These are phyloP conservation scores for Acleris holmiana DNA, from an alignment of 2,888 invertebrate genomes.

Conservation along the genomic window DNA sequence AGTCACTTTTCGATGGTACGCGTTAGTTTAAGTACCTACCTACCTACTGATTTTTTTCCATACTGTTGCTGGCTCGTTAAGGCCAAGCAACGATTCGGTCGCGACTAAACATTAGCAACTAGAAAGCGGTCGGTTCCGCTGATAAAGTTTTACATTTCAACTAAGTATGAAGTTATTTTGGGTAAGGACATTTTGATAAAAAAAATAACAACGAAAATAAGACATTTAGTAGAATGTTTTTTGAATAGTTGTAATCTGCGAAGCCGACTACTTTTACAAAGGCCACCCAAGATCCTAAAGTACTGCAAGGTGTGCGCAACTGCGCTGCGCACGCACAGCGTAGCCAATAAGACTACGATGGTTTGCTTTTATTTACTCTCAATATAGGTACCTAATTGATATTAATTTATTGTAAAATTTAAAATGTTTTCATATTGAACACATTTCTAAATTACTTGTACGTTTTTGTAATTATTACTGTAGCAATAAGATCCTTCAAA, in stretches of 20 bases:
- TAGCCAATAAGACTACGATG: neutral
- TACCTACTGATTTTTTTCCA: neutral
- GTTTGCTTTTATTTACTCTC: neutral
- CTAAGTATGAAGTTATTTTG: too few species aligned
- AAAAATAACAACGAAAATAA: too few species aligned
- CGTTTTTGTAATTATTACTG: slow-evolving; percentile 63
- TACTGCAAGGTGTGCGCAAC: too few species aligned
- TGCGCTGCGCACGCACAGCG: neutral
- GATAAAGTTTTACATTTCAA: too few species aligned
- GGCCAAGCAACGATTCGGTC: too few species aligned
- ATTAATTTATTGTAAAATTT: neutral
- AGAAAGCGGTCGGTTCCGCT: too few species aligned
- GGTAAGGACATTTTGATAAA: too few species aligned
- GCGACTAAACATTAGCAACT: too few species aligned
- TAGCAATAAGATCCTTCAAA: slow-evolving; percentile 45
- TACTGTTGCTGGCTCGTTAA: neutral
- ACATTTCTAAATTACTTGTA: slow-evolving; percentile 73
- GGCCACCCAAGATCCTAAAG: too few species aligned
- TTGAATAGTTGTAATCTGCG: too few species aligned
- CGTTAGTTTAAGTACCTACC: slow-evolving; percentile 7
- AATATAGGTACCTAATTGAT: neutral
- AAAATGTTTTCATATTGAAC: slow-evolving; percentile 57
- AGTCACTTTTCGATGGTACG: slow-evolving; percentile 65
- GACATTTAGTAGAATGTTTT: too few species aligned
- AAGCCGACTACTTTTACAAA: too few species aligned